phyloP scores from a whole-genome alignment of 37 sponge, comb jelly and placozoan genomes.

The Ianthella basta region DNA sequence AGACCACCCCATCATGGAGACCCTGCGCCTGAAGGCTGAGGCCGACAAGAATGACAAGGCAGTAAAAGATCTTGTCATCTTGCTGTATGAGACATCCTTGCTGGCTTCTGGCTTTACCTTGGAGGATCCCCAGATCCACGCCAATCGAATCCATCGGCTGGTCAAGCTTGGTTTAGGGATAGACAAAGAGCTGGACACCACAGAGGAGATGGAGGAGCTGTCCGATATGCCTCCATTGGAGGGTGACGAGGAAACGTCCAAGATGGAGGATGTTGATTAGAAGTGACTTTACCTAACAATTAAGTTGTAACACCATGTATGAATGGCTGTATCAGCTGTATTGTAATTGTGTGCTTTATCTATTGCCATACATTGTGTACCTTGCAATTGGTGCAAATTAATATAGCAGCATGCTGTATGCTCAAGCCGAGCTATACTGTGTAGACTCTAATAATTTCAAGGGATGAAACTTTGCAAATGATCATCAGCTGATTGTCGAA shows the following conservation, averaged over 20 bases:
- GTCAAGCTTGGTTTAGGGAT: conserved; percentile 97
- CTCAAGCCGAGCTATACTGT: too few species aligned
- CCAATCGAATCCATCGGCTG: conserved; percentile 95
- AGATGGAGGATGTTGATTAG: conserved; percentile 99
- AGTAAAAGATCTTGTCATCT: conserved; percentile 93
- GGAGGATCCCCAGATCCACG: conserved; percentile 95
- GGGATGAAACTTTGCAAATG: too few species aligned
- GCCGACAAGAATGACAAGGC: conserved; percentile 99
- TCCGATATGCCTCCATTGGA: conserved; percentile 94
- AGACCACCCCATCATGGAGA: conserved; percentile 91
- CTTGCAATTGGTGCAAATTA: too few species aligned
- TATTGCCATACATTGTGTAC: too few species aligned
- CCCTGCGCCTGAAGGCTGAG: conserved; percentile 88
- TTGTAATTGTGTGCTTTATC: too few species aligned
- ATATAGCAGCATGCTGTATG: too few species aligned
- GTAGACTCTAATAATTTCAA: too few species aligned
- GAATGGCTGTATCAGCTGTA: too few species aligned
- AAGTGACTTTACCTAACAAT: not conserved
- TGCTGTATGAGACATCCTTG: conserved; percentile 96
- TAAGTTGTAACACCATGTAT: not conserved
- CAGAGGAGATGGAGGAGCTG: conserved; percentile 47
- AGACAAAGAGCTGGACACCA: conserved; percentile 81
- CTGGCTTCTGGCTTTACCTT: conserved; percentile 95
- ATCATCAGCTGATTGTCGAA: too few species aligned
- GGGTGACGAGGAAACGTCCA: conserved; percentile 80